Conservation (phyloP, 2,113 vertebrate species). For the Bubo blakistoni region DNA sequence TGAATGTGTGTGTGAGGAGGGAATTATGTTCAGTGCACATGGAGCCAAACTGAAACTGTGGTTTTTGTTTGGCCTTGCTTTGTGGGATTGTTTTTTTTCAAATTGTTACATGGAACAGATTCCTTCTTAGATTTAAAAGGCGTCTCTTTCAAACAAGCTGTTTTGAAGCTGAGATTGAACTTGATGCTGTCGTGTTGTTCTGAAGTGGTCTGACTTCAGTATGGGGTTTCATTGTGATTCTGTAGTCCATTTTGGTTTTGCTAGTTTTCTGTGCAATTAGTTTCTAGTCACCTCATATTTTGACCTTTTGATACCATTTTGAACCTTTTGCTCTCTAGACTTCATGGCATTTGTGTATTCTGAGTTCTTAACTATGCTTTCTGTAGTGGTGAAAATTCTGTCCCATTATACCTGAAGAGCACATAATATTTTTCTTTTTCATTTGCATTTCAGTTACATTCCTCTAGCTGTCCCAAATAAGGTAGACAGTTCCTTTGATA, state of each 20-base stretch:
- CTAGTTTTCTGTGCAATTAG: not conserved
- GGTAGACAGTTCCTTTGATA: not conserved
- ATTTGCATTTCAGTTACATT: not conserved
- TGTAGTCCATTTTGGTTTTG: not conserved
- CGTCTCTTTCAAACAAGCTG: not conserved
- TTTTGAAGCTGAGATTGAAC: not conserved
- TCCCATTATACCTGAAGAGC: not conserved
- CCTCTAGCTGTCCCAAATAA: not conserved
- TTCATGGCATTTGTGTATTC: not conserved
- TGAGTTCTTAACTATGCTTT: not conserved
- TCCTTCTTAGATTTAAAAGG: not conserved
- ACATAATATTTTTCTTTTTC: accelerated
- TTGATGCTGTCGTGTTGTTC: not conserved
- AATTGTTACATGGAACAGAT: not conserved
- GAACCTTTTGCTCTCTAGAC: not conserved
- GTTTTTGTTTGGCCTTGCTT: not conserved
- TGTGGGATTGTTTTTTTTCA: too few species aligned
- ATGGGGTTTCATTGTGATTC: not conserved
- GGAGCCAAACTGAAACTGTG: not conserved
- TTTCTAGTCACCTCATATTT: not conserved
- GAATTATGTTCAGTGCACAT: accelerated
- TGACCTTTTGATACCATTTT: not conserved
- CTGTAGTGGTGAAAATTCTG: not conserved
- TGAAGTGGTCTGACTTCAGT: not conserved
- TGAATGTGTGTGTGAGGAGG: accelerated